These are phyloP conservation scores for Sesamia inferens DNA, from an alignment of 2,888 invertebrate genomes.

Conservation along the genomic window DNA sequence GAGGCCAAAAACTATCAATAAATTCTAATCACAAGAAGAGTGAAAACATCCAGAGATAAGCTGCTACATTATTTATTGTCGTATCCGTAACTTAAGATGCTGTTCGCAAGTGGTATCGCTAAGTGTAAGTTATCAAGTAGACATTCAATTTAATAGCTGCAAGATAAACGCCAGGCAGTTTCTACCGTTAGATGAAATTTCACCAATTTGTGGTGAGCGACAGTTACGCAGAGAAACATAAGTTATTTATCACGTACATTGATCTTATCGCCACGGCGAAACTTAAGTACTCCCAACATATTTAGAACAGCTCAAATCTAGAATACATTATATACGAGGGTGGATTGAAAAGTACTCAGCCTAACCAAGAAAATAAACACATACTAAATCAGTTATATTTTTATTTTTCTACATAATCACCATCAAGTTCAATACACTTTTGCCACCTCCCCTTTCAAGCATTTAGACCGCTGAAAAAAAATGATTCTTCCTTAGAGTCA, in stretches of 20 bases:
- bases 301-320: slow-evolving; percentile 30
- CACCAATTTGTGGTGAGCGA: slow-evolving; percentile 66
- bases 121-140: slow-evolving; percentile 59
- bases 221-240: slow-evolving; percentile 52
- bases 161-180: slow-evolving; percentile 51
- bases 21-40: slow-evolving; percentile 63
- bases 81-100: slow-evolving; percentile 54
- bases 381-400: too few relatives aligned
- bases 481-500: not conserved
- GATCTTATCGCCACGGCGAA: slow-evolving; percentile 23
- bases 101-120: slow-evolving; percentile 50
- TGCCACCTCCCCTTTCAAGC: too few relatives aligned
- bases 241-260: slow-evolving; percentile 44
- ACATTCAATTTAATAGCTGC: slow-evolving; percentile 60
- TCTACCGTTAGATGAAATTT: slow-evolving; percentile 65
- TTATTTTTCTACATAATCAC: too few relatives aligned
- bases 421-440: too few relatives aligned
- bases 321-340: not conserved
- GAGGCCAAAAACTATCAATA: slow-evolving; percentile 60
- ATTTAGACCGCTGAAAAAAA: not conserved
- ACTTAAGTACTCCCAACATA: slow-evolving; percentile 16
- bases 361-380: too few relatives aligned
- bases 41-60: slow-evolving; percentile 63
- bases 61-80: slow-evolving; percentile 53
- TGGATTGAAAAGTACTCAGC: too few relatives aligned